Percentiles rank a stretch among this genome's conserved stretches.
Conservation (phyloP, 1,140 invertebrate species). For the Polypedilum pembai region DNA sequence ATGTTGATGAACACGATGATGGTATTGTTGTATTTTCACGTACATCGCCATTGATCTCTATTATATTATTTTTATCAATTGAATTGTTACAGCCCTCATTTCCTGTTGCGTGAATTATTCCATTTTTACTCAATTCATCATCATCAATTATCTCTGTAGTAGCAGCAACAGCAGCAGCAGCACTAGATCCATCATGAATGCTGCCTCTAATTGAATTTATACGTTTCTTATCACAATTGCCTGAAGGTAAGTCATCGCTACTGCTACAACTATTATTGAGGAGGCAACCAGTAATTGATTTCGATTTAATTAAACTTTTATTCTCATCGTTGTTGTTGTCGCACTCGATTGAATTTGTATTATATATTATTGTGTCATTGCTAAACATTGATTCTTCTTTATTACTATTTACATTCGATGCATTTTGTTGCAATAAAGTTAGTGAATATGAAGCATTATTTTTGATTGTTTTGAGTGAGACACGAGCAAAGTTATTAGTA, state of each 20-base stretch:
- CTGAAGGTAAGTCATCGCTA: background rate
- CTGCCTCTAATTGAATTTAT: constrained; percentile 25
- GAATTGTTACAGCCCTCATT: background rate
- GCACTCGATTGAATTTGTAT: constrained; percentile 26
- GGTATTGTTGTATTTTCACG: constrained; percentile 8
- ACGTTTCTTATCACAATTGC: background rate
- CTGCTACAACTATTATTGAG: background rate
- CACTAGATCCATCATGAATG: constrained; percentile 23
- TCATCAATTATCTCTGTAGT: constrained; percentile 25
- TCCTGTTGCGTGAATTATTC: background rate
- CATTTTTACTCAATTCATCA: constrained; percentile 26
- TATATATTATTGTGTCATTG: constrained; percentile 21
- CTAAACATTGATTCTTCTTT: constrained; percentile 18
- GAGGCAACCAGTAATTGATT: constrained; percentile 22
- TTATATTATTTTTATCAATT: constrained; percentile 3
- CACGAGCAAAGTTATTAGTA: constrained; percentile 15
- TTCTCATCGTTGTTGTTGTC: background rate
- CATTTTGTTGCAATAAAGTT: constrained; percentile 17
- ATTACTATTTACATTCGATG: background rate
- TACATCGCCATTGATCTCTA: background rate
- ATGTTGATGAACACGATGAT: constrained; percentile 9
- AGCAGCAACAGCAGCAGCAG: background rate
- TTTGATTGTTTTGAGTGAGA: constrained; percentile 31
- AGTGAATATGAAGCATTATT: constrained; percentile 29
- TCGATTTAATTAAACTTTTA: constrained; percentile 28